A percentile compares a stretch with the other conserved stretches of the same genome.
Conservation (phyloP, 2,113 vertebrate genomes). For the Hiodon alosoides region DNA sequence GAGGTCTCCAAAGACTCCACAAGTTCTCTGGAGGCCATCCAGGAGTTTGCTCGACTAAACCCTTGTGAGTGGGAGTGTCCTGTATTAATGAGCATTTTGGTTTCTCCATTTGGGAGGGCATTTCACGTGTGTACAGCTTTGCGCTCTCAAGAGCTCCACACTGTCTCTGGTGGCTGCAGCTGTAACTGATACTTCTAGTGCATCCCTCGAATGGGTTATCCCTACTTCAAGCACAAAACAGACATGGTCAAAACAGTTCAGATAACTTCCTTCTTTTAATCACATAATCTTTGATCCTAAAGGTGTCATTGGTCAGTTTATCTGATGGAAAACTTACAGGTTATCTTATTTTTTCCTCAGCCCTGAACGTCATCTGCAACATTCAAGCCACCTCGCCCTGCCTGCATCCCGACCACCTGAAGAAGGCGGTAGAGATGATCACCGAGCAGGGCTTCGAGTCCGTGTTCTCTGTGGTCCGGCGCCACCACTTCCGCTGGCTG, state of each 20-base stretch:
- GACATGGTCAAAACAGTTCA: too few species aligned
- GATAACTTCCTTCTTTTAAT: too few species aligned
- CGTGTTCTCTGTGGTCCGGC: slow-evolving; percentile 86
- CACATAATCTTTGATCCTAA: too few species aligned
- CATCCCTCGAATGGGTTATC: too few species aligned
- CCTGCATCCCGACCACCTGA: slow-evolving; percentile 81
- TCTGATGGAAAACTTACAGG: neutral
- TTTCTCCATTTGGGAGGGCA: neutral
- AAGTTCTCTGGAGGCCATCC: slow-evolving; percentile 81
- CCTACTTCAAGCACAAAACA: too few species aligned
- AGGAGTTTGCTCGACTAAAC: slow-evolving; percentile 73
- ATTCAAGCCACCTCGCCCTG: slow-evolving; percentile 95
- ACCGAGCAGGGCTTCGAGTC: slow-evolving; percentile 68
- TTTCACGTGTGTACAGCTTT: neutral
- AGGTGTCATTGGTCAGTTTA: neutral
- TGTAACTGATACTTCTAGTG: too few species aligned
- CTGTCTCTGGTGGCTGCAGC: too few species aligned
- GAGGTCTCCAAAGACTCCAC: slow-evolving; percentile 82
- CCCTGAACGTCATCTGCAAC: slow-evolving; percentile 80
- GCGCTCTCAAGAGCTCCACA: neutral
- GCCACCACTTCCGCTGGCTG: slow-evolving; percentile 88
- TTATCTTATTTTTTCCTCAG: slow-evolving; percentile 50
- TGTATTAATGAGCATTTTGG: neutral
- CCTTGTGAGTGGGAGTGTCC: slow-evolving; percentile 53
- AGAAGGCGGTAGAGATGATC: slow-evolving; percentile 70